Conservation (phyloP, 1,140 invertebrate genomes). For the Polypedilum vanderplanki region DNA sequence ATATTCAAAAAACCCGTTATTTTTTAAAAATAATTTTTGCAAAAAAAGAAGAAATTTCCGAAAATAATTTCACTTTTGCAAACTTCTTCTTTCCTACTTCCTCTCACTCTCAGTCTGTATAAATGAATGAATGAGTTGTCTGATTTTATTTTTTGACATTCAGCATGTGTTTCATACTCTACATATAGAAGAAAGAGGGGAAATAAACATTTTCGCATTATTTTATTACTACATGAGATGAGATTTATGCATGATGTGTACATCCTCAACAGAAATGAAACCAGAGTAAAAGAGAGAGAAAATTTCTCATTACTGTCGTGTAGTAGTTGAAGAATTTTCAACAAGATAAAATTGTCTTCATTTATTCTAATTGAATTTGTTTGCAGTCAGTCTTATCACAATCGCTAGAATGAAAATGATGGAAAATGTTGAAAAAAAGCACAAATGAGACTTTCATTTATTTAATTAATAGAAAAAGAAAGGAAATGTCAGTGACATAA, state of each 20-base stretch:
- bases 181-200: background rate
- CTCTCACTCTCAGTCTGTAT: background rate
- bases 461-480: background rate
- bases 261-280: background rate
- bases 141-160: background rate
- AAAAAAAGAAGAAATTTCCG: background rate
- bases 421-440: background rate
- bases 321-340: background rate
- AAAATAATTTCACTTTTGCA: background rate
- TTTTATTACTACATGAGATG: no score
- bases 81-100: background rate
- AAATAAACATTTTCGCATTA: background rate
- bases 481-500: background rate
- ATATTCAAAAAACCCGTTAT: no score
- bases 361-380: conserved; percentile 20
- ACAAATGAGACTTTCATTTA: background rate
- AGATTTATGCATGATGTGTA: background rate
- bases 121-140: background rate
- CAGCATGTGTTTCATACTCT: background rate
- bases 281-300: background rate
- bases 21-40: background rate
- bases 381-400: background rate
- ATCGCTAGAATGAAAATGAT: background rate
- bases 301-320: background rate
- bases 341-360: background rate